Evolutionary conservation across 2,113 vertebrate genomes (phyloP), one percentile per base, ranked within the genome.

Genomic region (Mohoua ochrocephala): DNA sequence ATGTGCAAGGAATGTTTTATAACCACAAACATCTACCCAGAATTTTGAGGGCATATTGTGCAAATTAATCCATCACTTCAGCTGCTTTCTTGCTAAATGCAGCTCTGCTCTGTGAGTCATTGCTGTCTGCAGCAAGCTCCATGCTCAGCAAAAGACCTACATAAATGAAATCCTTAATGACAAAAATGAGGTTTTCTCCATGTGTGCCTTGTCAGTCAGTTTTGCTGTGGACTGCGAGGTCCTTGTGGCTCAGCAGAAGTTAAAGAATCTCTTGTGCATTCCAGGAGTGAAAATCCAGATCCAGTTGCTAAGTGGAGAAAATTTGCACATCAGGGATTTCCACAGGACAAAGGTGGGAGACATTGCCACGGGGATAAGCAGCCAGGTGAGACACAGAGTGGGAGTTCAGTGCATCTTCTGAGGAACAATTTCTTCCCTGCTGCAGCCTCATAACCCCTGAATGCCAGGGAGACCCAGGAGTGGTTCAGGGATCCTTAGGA

Each of bases 361-460:
- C 97, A 98, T 99, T 7, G 99, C 99, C 42, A 99, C 98, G 1
- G 99, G 99, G 91, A 99, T 99, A 97, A 99, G 99, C 88, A 99
- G 99, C 96, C 99, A 99, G 99, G 99, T 99, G 94, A 98, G 98
- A 37, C 52, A 15, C 20, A 31, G 13, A 14, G 61, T 47, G 61
- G 59, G 71, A 56, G 42, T 8, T 17, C 21, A 22, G 50, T 16
- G 11, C 10, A 8, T 45, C 7, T 3, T 47, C 22, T 70, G 13
- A 23, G 49, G 27, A 75, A 24, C 7, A 9, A 3, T 70, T 86
- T n/a, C 59, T 76, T 45, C 69, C 26, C 2, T 39, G 2, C 20
- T 13, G 18, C 65, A 71, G 31, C 57, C 23, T 59, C 33, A 3
- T 35, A 45, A 35, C 10, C 28, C 39, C 56, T 56, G 44, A 54